Evolutionary conservation across 2,797 vertebrate species (phyloP).

Genomic region (Enteromius trimaculatus): DNA sequence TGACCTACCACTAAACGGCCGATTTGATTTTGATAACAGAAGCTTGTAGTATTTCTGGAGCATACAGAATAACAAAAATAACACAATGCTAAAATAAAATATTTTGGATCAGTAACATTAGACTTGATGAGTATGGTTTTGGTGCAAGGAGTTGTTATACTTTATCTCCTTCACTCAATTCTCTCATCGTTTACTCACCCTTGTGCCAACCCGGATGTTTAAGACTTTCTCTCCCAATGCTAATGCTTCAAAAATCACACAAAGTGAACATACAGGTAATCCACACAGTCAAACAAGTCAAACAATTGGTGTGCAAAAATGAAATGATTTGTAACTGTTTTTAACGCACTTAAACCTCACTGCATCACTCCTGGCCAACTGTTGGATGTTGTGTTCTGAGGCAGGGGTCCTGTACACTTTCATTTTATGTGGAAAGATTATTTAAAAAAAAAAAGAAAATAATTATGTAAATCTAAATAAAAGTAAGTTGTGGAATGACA

Average conservation of each 20-base stretch:
- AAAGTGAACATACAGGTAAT: background rate
- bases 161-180: background rate
- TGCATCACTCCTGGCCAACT: background rate
- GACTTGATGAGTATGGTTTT: background rate
- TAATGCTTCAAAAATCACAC: background rate
- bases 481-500: background rate
- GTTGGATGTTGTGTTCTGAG: background rate
- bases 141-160: background rate
- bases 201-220: background rate
- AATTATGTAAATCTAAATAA: background rate
- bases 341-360: too few species aligned
- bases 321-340: too few species aligned
- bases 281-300: background rate
- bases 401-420: background rate
- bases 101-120: background rate
- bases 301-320: too few species aligned
- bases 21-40: constrained; percentile 4
- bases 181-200: background rate
- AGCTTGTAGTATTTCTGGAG: background rate
- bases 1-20: background rate
- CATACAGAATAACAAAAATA: background rate
- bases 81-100: background rate
- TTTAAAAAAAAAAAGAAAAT: background rate
- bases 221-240: background rate
- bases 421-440: background rate